Conservation (phyloP, 2,113 vertebrate species). For the Urocitellus parryii region DNA sequence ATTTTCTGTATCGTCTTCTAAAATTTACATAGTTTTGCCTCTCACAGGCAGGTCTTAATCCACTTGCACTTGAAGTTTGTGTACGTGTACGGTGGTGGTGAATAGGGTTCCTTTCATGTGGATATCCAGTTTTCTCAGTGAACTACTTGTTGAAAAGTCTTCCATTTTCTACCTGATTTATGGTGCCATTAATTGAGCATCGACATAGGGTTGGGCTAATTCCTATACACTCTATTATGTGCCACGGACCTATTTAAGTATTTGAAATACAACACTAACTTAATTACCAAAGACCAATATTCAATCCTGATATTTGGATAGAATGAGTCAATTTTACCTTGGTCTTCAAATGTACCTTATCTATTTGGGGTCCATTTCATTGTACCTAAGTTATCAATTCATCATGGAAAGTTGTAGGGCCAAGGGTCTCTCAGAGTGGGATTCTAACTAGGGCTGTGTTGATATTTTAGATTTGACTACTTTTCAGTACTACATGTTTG, state of each 20-base stretch:
- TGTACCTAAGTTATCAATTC: background rate
- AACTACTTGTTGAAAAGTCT: background rate
- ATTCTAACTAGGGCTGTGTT: background rate
- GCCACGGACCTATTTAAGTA: background rate
- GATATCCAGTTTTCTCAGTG: background rate
- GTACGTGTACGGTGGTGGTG: background rate
- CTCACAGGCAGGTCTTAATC: background rate
- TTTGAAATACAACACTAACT: background rate
- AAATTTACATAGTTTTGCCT: background rate
- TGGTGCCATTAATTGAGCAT: background rate
- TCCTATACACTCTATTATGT: background rate
- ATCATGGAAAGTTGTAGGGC: background rate
- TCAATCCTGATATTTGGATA: background rate
- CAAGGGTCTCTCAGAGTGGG: too few relatives aligned
- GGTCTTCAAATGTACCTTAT: background rate
- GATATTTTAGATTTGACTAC: background rate
- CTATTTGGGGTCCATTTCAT: background rate
- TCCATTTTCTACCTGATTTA: background rate
- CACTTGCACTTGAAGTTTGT: background rate
- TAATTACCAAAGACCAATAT: background rate
- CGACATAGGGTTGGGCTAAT: background rate
- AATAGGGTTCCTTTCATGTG: background rate
- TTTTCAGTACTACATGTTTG: background rate
- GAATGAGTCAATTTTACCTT: background rate
- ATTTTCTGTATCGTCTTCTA: background rate